Evolutionary conservation across 2,113 vertebrate genomes (phyloP), one percentile per base, ranked within the genome.

Genomic region (Solenodon paradoxus): DNA sequence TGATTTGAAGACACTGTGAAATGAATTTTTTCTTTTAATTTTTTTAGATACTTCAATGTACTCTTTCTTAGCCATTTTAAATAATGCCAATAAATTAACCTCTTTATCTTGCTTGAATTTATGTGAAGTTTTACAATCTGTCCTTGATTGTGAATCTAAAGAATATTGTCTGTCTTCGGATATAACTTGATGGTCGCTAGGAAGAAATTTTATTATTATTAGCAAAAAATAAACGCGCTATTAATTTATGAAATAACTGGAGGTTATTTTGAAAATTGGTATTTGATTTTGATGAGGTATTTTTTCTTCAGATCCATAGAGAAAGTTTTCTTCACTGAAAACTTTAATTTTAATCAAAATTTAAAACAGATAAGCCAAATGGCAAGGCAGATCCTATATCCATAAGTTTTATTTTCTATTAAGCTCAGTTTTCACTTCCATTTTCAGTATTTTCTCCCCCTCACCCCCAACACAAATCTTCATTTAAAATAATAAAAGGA

Each of bases 21-120:
- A 91, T 40, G 53, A 96, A 96, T 85, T 97, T 16, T 71, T 92
- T 93, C 42, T 93, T 96, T 64, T 78, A 96, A 68, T 74, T 96
- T 92, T 53, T 88, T 71, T 93, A 97, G 49, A 53, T 28, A 40
- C 78, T 85, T 98, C 93, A 94, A 75, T 9, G 91, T 82, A 75
- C 96, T 95, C 88, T 55, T 75, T 69, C 19, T 69, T 95, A 85
- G 61, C 13, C 66, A 40, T 55, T 72, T 69, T 88, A 85, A 84
- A n/a, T 81, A 93, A 90, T 93, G 24, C 26, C 90, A 30, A 61
- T 87, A 83, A 92, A 64, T 84, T 83, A 85, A 40, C 47, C n/a
- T 92, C 28, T 47, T 90, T 96, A 97, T 95, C 35, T 84, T 96
- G 0, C 69, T 88, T 51, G 51, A 95, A 87, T 77, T 68, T 79